Conservation (phyloP, 2,888 invertebrate genomes). For the Troilus luridus region DNA sequence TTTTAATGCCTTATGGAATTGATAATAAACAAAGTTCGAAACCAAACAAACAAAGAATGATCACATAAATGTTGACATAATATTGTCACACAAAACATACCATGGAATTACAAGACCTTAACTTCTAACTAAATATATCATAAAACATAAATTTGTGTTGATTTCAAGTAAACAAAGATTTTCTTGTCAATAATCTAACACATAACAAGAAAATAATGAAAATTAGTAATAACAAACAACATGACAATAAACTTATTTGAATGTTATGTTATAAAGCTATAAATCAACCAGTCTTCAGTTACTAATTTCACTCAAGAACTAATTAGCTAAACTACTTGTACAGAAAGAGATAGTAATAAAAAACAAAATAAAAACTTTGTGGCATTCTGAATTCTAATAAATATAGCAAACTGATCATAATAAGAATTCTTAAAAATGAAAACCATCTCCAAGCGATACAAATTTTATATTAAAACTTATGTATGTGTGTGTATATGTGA, state of each 20-base stretch:
- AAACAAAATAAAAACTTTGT: background rate
- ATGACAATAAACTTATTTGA: conserved; percentile 41
- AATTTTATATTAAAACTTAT: background rate
- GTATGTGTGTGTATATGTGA: background rate
- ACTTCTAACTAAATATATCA: conserved; percentile 5
- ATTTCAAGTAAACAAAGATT: background rate
- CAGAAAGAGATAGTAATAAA: background rate
- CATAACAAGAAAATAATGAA: conserved; percentile 33
- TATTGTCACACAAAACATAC: conserved; percentile 50
- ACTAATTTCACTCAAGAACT: conserved; percentile 48
- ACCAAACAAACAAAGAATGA: conserved; percentile 33
- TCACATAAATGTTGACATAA: conserved; percentile 45
- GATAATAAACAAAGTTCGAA: conserved; percentile 46
- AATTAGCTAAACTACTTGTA: conserved; percentile 5
- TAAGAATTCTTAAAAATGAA: background rate
- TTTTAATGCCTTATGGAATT: conserved; percentile 51
- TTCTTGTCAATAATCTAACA: conserved; percentile 12
- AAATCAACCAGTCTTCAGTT: conserved; percentile 48
- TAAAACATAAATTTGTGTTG: conserved; percentile 29
- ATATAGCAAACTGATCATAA: background rate
- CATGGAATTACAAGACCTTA: conserved; percentile 48
- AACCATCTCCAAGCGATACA: background rate
- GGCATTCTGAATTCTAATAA: background rate
- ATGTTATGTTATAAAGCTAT: conserved; percentile 33
- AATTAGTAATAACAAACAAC: conserved; percentile 49